Percentiles rank a stretch among this genome's conserved stretches.
Evolutionary conservation across 2,113 vertebrate genomes (phyloP).

Genomic region (Jaculus jaculus): DNA sequence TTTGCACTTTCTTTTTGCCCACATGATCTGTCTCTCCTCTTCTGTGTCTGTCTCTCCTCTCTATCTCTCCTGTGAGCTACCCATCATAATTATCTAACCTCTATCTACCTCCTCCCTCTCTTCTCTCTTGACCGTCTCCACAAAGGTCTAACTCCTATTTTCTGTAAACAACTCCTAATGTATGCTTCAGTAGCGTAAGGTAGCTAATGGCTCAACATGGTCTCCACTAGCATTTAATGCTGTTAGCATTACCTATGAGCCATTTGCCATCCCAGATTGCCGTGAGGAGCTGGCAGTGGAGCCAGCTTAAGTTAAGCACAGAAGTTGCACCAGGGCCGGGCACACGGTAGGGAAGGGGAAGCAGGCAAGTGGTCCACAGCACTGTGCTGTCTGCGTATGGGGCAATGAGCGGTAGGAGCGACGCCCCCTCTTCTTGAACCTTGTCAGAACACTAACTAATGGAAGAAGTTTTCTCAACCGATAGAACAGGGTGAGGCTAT

Average conservation of each 20-base stretch:
- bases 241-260: not conserved
- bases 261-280: not conserved
- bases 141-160: not conserved
- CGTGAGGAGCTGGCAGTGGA: not conserved
- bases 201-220: not conserved
- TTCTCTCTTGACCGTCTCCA: not conserved
- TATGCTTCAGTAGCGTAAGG: not conserved
- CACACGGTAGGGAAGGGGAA: no score
- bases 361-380: not conserved
- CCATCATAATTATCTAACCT: no score
- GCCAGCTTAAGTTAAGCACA: not conserved
- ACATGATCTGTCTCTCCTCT: not conserved
- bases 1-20: not conserved
- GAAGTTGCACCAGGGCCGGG: not conserved
- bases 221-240: not conserved
- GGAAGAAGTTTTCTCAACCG: not conserved
- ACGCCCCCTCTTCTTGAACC: not conserved
- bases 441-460: not conserved
- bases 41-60: no score
- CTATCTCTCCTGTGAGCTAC: not conserved
- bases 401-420: not conserved
- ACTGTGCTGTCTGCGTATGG: not conserved
- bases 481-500: not conserved
- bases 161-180: not conserved
- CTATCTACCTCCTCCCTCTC: not conserved